Evolutionary conservation across 2,113 vertebrate genomes (phyloP), one percentile per base, ranked within the genome.

Genomic region (Geococcyx californianus): DNA sequence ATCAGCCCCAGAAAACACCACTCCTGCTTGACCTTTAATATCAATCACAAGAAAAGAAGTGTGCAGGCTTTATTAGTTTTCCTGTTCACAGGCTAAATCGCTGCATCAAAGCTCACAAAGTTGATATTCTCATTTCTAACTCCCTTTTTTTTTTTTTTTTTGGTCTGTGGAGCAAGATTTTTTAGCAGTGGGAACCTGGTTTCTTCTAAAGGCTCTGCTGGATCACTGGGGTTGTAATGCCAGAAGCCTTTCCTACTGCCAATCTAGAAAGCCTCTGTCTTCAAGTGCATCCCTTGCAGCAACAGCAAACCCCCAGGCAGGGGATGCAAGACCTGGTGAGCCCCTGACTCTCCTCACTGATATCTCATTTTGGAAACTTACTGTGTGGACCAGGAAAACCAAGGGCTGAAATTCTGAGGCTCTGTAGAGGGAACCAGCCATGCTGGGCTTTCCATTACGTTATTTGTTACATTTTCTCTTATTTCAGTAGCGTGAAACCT

Each of bases 161-260:
- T 42, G 23, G 23, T 3, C 4, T 0, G 0, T 0, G 4, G 7
- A 10, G 7, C 8, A 58, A 85, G 14, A 15, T 34, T 70, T 63
- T n/a, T 80, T 31, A 38, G 28, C 51, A 40, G 14, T 24, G 12
- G 24, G 58, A 75, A 28, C 31, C 10, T 85, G 44, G 1, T 40
- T 92, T 76, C 29, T 60, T 63, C 66, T 44, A 34, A 45, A 69
- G 11, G 19, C 31, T 66, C 56, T 87, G 40, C 36, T 78, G 64
- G 21, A 26, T 83, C 47, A 28, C 19, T 20, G 25, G 4, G 56
- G 40, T 14, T 78, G 21, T 12, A 19, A 26, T 18, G 45, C 40
- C 87, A 70, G 33, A 62, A 47, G n/a, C 9, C 40, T 80, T 80
- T 49, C 44, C 60, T 25, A 3, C 24, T 16, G 55, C 63, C 34